Evolutionary conservation across 2,888 invertebrate species (phyloP).

Genomic region (Sericinus montela): DNA sequence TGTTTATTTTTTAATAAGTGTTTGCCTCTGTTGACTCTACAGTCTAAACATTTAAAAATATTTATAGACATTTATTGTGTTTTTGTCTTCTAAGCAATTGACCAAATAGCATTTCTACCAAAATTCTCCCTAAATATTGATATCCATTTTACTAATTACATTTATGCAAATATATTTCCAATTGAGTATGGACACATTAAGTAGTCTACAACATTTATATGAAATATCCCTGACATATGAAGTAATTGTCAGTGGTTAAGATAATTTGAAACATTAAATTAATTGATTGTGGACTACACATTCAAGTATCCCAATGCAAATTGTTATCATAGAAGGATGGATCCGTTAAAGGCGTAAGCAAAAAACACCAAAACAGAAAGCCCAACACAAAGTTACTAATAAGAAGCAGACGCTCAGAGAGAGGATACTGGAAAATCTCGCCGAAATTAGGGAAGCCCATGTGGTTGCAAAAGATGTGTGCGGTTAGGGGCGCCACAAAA

Average conservation of each 20-base stretch:
- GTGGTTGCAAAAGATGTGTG: conserved; percentile 97
- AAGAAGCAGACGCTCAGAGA: conserved; percentile 79
- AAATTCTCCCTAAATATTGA: too few relatives aligned
- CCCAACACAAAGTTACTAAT: conserved; percentile 86
- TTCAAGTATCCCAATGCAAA: conserved; percentile 75
- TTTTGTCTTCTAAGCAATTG: too few relatives aligned
- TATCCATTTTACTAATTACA: too few relatives aligned
- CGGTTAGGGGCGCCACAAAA: conserved; percentile 91
- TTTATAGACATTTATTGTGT: too few relatives aligned
- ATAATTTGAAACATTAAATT: background rate
- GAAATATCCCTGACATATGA: background rate
- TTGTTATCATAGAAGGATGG: conserved; percentile 82
- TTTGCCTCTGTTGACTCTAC: too few relatives aligned
- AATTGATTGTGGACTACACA: conserved; percentile 13
- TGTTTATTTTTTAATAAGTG: too few relatives aligned
- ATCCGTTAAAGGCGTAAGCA: conserved; percentile 87
- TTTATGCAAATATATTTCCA: too few relatives aligned
- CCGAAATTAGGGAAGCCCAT: conserved; percentile 96
- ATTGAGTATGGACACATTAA: background rate
- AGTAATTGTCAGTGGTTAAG: background rate
- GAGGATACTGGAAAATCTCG: conserved; percentile 66
- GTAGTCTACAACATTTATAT: background rate
- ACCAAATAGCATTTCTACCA: too few relatives aligned
- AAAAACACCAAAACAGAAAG: conserved; percentile 85
- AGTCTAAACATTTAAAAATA: too few relatives aligned